phyloP scores from a whole-genome alignment of 2,888 invertebrate species.

The Heliconius erato region DNA sequence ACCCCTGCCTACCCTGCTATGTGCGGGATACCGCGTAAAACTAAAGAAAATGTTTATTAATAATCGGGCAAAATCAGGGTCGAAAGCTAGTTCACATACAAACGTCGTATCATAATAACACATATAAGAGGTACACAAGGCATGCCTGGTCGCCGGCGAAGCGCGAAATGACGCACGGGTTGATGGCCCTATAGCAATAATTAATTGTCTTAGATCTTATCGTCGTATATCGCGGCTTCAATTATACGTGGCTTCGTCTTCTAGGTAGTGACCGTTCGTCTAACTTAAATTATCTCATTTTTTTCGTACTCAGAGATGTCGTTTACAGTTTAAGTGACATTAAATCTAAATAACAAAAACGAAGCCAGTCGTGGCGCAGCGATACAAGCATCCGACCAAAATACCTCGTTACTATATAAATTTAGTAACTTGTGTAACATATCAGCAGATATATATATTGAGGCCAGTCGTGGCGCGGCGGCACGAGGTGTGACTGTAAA shows the following conservation, averaged over 20 bases:
- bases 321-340: neutral
- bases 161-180: conserved; percentile 54
- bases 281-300: neutral
- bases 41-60: neutral
- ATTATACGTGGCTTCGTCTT: conserved; percentile 20
- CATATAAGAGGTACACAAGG: conserved; percentile 32
- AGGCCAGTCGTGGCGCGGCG: too few relatives aligned
- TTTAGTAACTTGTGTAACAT: too few relatives aligned
- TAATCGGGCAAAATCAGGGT: neutral
- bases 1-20: too few relatives aligned
- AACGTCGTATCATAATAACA: neutral
- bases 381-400: too few relatives aligned
- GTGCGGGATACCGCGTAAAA: neutral
- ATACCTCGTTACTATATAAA: too few relatives aligned
- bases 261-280: conserved; percentile 20
- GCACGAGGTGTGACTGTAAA: too few relatives aligned
- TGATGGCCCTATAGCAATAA: conserved; percentile 54
- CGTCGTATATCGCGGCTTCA: conserved; percentile 35
- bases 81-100: neutral
- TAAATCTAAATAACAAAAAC: neutral
- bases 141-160: conserved; percentile 53
- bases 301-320: neutral
- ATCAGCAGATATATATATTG: too few relatives aligned
- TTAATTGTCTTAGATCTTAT: conserved; percentile 52
- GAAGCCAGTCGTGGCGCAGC: too few relatives aligned